A percentile compares a stretch with the other conserved stretches of the same genome.
phyloP scores from a whole-genome alignment of 30 jellyfish, hydroid and myxozoan genomes.

The Hydra vulgaris region DNA sequence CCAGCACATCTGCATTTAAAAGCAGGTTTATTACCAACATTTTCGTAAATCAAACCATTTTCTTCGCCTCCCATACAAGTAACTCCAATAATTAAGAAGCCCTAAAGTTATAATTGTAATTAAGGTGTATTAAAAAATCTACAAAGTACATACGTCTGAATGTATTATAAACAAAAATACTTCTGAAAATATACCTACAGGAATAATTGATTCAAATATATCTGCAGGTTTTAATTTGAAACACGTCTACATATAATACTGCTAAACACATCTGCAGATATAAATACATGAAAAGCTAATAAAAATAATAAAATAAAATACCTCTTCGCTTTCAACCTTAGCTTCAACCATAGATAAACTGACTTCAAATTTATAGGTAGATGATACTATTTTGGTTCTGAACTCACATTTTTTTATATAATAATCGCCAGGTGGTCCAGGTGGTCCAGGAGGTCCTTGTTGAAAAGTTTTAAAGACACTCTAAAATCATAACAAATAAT shows the following conservation, averaged over 20 bases:
- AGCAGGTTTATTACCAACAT: not conserved
- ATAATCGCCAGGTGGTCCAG: constrained; percentile 24
- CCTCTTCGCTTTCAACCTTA: no score
- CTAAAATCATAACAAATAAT: not conserved
- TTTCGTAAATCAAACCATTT: not conserved
- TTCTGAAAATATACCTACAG: no score
- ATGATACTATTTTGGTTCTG: not conserved
- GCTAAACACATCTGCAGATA: no score
- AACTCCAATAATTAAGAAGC: constrained; percentile 3
- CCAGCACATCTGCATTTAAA: constrained; percentile 16
- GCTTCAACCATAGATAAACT: not conserved
- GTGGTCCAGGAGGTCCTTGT: constrained; percentile 23
- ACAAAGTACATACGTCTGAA: not conserved
- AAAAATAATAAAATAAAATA: no score
- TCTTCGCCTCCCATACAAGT: constrained; percentile 17
- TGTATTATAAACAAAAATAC: not conserved
- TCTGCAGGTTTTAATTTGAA: no score
- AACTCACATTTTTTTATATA: constrained; percentile 4
- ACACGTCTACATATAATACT: no score
- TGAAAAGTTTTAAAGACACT: not conserved
- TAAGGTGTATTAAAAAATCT: not conserved
- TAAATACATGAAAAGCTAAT: no score
- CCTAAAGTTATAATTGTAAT: not conserved
- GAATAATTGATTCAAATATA: no score
- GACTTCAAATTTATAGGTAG: not conserved